A percentile compares a stretch with the other conserved stretches of the same genome.
These are phyloP conservation scores for Lasius fuliginosus DNA, from an alignment of 2,888 invertebrate genomes.

Conservation along the genomic window DNA sequence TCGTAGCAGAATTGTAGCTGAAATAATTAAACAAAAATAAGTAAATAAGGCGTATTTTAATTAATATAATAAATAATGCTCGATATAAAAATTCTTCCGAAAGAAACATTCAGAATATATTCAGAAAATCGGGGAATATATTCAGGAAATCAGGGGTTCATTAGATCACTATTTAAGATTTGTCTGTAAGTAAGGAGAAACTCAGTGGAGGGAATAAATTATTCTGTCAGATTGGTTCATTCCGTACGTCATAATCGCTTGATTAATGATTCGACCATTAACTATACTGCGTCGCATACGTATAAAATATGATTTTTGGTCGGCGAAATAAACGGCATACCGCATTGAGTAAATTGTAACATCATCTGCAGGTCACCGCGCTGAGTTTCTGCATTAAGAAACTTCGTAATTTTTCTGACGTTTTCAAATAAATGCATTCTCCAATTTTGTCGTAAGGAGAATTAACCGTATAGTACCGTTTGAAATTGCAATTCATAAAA, in stretches of 20 bases:
- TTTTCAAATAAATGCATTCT: constrained; percentile 68
- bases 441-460: constrained; percentile 68
- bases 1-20: background rate
- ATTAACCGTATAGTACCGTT: constrained; percentile 70
- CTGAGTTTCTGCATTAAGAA: constrained; percentile 56
- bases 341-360: constrained; percentile 33
- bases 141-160: constrained; percentile 39
- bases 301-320: constrained; percentile 49
- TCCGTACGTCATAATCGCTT: constrained; percentile 42
- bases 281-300: constrained; percentile 41
- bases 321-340: constrained; percentile 18
- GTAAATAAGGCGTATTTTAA: constrained; percentile 15
- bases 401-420: constrained; percentile 66
- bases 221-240: constrained; percentile 49
- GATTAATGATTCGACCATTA: constrained; percentile 44
- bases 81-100: background rate
- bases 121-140: constrained; percentile 32
- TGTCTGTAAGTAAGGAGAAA: constrained; percentile 21
- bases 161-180: constrained; percentile 50
- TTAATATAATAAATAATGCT: background rate
- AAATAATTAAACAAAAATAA: constrained; percentile 14
- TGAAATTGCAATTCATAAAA: constrained; percentile 62
- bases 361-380: constrained; percentile 47
- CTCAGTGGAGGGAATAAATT: constrained; percentile 39
- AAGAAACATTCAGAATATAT: constrained; percentile 36